A percentile compares a stretch with the other conserved stretches of the same genome.
Conservation (phyloP, 2,888 invertebrate genomes). For the Congeria kusceri region DNA sequence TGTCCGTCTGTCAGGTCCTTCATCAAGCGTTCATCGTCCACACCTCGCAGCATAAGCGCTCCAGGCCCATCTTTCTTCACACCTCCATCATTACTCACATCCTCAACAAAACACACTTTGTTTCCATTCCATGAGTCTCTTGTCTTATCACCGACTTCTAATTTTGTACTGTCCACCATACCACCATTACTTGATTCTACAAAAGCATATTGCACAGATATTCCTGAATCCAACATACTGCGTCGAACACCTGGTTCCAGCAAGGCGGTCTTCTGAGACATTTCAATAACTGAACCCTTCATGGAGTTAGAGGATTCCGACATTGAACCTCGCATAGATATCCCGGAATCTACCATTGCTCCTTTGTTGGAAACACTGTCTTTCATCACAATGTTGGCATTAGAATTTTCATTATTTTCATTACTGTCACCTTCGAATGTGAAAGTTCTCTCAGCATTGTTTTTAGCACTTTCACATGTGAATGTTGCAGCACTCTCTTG, state of each 20-base stretch:
- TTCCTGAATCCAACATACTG: constrained; percentile 77
- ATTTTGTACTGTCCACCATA: constrained; percentile 16
- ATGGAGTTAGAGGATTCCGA: constrained; percentile 39
- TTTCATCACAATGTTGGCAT: neutral
- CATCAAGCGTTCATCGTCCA: constrained; percentile 66
- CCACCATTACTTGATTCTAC: constrained; percentile 37
- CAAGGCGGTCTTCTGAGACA: constrained; percentile 47
- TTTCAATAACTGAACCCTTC: constrained; percentile 24
- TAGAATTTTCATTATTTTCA: constrained; percentile 20
- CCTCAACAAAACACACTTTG: constrained; percentile 33
- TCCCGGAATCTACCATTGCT: constrained; percentile 59
- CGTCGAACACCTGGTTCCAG: constrained; percentile 65
- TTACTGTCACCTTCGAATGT: constrained; percentile 29
- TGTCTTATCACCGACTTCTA: constrained; percentile 22
- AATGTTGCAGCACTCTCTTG: constrained; percentile 35
- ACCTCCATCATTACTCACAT: constrained; percentile 28
- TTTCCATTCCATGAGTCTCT: constrained; percentile 19
- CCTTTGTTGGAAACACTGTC: constrained; percentile 12
- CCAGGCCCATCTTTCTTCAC: constrained; percentile 24
- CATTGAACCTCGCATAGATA: constrained; percentile 59
- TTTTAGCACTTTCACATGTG: constrained; percentile 17
- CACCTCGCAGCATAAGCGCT: constrained; percentile 34
- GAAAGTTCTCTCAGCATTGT: constrained; percentile 51
- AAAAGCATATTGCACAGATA: constrained; percentile 63
- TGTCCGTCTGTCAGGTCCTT: constrained; percentile 77